Percentiles rank a stretch among this genome's conserved stretches.
These are phyloP conservation scores for Drosophila melanosoma DNA, from an alignment of 2,888 invertebrate species.

Conservation along the genomic window DNA sequence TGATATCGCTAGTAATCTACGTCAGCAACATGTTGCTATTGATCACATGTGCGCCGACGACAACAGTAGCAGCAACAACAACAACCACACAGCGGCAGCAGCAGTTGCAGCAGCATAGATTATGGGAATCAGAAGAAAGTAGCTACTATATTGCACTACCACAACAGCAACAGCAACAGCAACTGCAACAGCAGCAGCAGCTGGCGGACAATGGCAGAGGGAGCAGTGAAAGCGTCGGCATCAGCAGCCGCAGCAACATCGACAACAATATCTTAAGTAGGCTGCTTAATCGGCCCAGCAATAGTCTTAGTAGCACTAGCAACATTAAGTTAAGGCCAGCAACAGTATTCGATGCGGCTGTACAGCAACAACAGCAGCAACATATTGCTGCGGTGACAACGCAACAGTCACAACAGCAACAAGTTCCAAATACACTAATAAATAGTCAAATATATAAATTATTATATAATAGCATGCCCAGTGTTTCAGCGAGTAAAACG, in stretches of 20 bases:
- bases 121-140: constrained; percentile 54
- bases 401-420: constrained; percentile 77
- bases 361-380: constrained; percentile 50
- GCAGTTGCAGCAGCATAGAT: constrained; percentile 36
- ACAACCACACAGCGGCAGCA: constrained; percentile 45
- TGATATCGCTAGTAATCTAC: constrained; percentile 84
- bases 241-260: constrained; percentile 53
- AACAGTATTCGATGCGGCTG: constrained; percentile 76
- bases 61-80: constrained; percentile 64
- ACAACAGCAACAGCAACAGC: constrained; percentile 43
- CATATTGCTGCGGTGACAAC: constrained; percentile 46
- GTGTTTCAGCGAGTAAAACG: constrained; percentile 65
- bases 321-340: constrained; percentile 78
- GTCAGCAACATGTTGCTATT: constrained; percentile 84
- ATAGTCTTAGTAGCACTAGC: constrained; percentile 70
- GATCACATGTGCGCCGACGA: constrained; percentile 82
- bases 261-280: constrained; percentile 78
- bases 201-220: constrained; percentile 61
- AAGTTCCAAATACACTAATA: constrained; percentile 84
- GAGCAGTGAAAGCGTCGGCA: constrained; percentile 61
- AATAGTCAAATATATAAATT: constrained; percentile 84
- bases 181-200: constrained; percentile 39
- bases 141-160: constrained; percentile 65
- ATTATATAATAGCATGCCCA: constrained; percentile 66
- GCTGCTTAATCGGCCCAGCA: constrained; percentile 71